Evolutionary conservation across 2,888 invertebrate species (phyloP), one percentile per base, ranked within the genome.

Genomic region (Hedya salicella): DNA sequence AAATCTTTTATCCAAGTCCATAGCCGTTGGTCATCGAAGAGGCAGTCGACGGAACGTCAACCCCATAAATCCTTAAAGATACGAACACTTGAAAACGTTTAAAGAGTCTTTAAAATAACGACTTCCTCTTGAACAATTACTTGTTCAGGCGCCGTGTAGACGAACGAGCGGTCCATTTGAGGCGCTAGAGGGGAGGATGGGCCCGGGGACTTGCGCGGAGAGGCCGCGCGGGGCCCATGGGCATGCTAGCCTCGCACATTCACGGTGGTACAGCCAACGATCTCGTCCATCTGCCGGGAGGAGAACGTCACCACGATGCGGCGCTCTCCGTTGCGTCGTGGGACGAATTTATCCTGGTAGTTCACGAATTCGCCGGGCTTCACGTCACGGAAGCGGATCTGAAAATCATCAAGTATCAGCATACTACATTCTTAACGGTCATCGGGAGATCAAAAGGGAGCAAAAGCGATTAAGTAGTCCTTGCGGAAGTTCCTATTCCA

Each of bases 251-350:
- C 92, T 72, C 91, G 89, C 82, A 93, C 93, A 64, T 84, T 88
- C 75, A 94, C 92, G 70, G 82, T 90, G 8, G 91, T 91, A 71
- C 94, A 93, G 59, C 95, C 95, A 73, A 91, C 91, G 79, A 95
- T 93, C 83, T 95, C 95, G 80, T 94, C 93, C 67, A 95, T 86
- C 85, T 95, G 94, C 64, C 93, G 91, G 39, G 95, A 95, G 62
- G 94, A 94, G 88, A 95, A 95, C 46, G 94, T 94, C 68, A 93
- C 95, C 19, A 95, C 94, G 70, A 95, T 91, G 76, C 93, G 94
- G n/a, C 94, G 86, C 76, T 94, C 93, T 6, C 95, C 95, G 52
- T 89, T 83, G 59, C 93, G 89, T 30, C 93, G 91, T 0, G 95
- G 94, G 64, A 92, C 80, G 76, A 95, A 94, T 73, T 89, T 92